These are phyloP conservation scores for Drosophila testacea DNA, from an alignment of 2,888 invertebrate species.

Conservation along the genomic window DNA sequence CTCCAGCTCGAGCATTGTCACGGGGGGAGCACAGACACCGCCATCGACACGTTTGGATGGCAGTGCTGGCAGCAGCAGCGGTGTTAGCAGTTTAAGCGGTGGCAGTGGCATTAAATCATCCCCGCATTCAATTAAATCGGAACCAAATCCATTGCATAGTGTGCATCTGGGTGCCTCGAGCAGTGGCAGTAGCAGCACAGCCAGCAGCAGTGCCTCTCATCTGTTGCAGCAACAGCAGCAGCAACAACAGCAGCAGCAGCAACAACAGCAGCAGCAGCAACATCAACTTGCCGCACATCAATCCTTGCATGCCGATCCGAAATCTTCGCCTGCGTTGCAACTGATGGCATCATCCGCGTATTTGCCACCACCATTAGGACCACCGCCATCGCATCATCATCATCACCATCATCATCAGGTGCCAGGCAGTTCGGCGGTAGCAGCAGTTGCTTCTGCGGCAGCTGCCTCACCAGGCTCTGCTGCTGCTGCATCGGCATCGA, in stretches of 20 bases:
- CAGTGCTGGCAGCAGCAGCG: constrained; percentile 75
- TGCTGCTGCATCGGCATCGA: constrained; percentile 78
- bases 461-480: constrained; percentile 70
- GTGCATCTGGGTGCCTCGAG: constrained; percentile 82
- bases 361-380: constrained; percentile 83
- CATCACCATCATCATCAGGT: constrained; percentile 78
- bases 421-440: constrained; percentile 48
- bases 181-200: constrained; percentile 80
- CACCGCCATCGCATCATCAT: constrained; percentile 82
- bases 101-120: constrained; percentile 82
- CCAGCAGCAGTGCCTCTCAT: constrained; percentile 78
- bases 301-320: constrained; percentile 61
- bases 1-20: constrained; percentile 89
- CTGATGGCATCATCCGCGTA: constrained; percentile 83
- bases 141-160: constrained; percentile 80
- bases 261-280: constrained; percentile 64
- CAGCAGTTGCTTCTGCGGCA: constrained; percentile 63
- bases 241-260: constrained; percentile 66
- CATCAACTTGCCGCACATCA: constrained; percentile 46
- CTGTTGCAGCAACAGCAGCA: constrained; percentile 67
- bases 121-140: constrained; percentile 84
- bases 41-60: constrained; percentile 81
- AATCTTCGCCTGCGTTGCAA: constrained; percentile 82
- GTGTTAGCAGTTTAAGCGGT: constrained; percentile 69
- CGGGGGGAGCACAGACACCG: constrained; percentile 85